Conservation (phyloP, 2,113 vertebrate species). For the Ginglymostoma cirratum region DNA sequence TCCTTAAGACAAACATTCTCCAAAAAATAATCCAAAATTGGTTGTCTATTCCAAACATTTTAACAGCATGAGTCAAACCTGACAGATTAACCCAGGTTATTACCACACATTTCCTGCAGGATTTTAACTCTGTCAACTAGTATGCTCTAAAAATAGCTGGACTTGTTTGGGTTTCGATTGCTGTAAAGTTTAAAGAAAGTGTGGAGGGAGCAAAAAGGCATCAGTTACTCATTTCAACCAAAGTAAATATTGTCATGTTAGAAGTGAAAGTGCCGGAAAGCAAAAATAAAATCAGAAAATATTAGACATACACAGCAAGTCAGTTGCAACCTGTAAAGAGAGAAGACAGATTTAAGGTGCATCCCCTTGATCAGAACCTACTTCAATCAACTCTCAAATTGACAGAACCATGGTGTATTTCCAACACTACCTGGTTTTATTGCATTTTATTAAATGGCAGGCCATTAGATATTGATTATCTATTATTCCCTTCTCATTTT, state of each 20-base stretch:
- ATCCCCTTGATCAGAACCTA: not conserved
- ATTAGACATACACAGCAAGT: not conserved
- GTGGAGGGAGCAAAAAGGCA: not conserved
- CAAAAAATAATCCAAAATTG: not conserved
- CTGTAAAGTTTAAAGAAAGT: not conserved
- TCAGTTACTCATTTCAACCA: not conserved
- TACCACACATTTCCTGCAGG: not conserved
- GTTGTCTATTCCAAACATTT: not conserved
- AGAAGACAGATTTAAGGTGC: not conserved
- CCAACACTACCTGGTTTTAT: slow-evolving; percentile 12
- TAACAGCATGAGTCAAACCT: not conserved
- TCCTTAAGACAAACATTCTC: not conserved
- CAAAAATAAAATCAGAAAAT: slow-evolving; percentile 8
- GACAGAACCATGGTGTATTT: not conserved
- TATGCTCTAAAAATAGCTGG: not conserved
- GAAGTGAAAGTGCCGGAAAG: not conserved
- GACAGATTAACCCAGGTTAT: not conserved
- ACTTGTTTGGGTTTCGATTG: not conserved
- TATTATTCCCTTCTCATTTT: not conserved
- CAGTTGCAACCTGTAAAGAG: not conserved
- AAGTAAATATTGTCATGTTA: not conserved
- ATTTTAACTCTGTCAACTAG: not conserved
- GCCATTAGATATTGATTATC: not conserved
- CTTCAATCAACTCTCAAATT: not conserved
- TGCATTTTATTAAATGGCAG: not conserved